These are phyloP conservation scores for Microctonus aethiopoides DNA, from an alignment of 2,888 invertebrate species.

Conservation along the genomic window DNA sequence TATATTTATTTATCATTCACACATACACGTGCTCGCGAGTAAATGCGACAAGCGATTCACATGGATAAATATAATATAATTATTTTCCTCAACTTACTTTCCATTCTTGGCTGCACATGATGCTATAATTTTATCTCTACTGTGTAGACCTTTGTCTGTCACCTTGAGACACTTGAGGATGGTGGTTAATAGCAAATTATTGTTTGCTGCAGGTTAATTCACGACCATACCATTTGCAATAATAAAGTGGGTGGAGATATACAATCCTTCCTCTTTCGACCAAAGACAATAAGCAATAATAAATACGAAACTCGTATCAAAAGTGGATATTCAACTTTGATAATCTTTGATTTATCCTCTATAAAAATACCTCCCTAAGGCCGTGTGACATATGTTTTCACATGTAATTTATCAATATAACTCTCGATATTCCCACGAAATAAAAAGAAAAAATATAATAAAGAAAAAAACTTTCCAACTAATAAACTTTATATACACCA, in stretches of 20 bases:
- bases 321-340: neutral
- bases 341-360: neutral
- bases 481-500: slow-evolving; percentile 3
- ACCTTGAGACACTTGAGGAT: slow-evolving; percentile 12
- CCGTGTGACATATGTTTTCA: neutral
- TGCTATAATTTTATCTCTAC: slow-evolving; percentile 5
- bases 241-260: slow-evolving; percentile 38
- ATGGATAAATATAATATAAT: slow-evolving; percentile 31
- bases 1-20: slow-evolving; percentile 24
- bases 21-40: neutral
- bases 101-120: neutral
- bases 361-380: neutral
- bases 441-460: neutral
- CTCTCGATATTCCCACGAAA: slow-evolving; percentile 3
- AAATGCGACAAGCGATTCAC: neutral
- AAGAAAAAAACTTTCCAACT: slow-evolving; percentile 2
- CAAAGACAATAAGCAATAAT: slow-evolving; percentile 30
- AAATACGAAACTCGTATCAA: neutral
- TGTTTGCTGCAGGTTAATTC: slow-evolving; percentile 36
- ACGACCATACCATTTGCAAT: slow-evolving; percentile 15
- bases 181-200: slow-evolving; percentile 41
- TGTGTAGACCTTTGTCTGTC: slow-evolving; percentile 15
- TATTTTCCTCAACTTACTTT: slow-evolving; percentile 8
- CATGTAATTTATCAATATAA: slow-evolving; percentile 6
- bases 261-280: neutral